phyloP scores from a whole-genome alignment of 2,113 vertebrate species.

The Ailuropoda melanoleuca region DNA sequence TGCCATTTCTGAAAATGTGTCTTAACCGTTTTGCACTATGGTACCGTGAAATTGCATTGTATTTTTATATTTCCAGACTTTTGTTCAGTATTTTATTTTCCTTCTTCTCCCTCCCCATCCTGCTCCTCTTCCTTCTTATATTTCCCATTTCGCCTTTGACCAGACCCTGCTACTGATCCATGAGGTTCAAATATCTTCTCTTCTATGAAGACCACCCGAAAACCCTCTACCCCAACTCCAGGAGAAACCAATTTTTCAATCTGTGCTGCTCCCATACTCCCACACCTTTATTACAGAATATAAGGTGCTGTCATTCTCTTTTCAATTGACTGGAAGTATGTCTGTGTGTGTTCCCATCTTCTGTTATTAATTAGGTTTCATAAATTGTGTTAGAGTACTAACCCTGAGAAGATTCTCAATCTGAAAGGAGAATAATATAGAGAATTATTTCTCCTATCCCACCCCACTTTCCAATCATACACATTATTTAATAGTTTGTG shows the following conservation, averaged over 20 bases:
- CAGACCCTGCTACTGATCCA: neutral
- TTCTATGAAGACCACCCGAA: neutral
- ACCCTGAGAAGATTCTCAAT: neutral
- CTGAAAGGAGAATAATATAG: neutral
- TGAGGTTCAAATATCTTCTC: neutral
- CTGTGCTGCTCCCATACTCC: accelerated
- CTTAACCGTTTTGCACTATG: neutral
- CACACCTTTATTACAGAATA: neutral
- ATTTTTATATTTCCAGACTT: neutral
- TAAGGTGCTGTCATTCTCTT: neutral
- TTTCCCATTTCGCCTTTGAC: neutral
- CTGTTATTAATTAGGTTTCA: neutral
- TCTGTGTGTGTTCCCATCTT: neutral
- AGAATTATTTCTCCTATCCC: neutral
- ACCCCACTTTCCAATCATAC: neutral
- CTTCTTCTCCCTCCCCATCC: neutral
- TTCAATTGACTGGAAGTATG: neutral
- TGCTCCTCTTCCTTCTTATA: neutral
- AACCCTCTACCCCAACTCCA: neutral
- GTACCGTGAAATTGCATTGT: neutral
- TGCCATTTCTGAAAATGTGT: neutral
- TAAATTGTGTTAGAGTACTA: neutral
- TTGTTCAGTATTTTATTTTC: neutral
- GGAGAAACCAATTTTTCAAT: neutral
- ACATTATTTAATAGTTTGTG: constrained; percentile 28